Evolutionary conservation across 2,888 invertebrate species (phyloP), one percentile per base, ranked within the genome.

Genomic region (Nematopogon swammerdamellus): DNA sequence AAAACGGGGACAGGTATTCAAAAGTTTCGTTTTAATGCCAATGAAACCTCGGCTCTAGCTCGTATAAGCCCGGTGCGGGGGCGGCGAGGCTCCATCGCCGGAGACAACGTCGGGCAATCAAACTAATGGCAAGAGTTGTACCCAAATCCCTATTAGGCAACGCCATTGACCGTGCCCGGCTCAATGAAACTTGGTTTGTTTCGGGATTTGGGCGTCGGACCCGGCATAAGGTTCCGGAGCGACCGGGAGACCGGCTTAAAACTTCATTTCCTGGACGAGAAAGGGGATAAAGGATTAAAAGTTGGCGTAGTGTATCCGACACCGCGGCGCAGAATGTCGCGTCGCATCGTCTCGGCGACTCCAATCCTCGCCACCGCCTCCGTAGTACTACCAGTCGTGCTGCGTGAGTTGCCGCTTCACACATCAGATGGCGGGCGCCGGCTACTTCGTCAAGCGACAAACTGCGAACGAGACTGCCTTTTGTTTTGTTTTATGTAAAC

Each of bases 261-360:
- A 74, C 71, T 72, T 71, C 64, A 72, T 72, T 76, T 75, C 69
- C 72, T 69, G 53, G 51, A 49, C 67, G 62, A 61, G 67, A 65
- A 68, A 44, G 71, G 69, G 69, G 70, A 70, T 71, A 68, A 65
- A 61, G 67, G 72, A 73, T 76, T 74, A 72, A 72, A 74, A 75
- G 70, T 75, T 74, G 58, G 14, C 14, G 25, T 60, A 57, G 45
- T 50, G 50, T 43, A 43, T 44, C 50, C n/a, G n/a, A n/a, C n/a
- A n/a, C n/a, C n/a, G n/a, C n/a, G n/a, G n/a, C n/a, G n/a, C n/a
- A n/a, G n/a, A n/a, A n/a, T n/a, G n/a, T n/a, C n/a, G n/a, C n/a
- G n/a, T n/a, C n/a, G n/a, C n/a, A n/a, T n/a, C n/a, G n/a, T n/a
- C n/a, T n/a, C n/a, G n/a, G n/a, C n/a, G n/a, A n/a, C n/a, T n/a